phyloP scores from a whole-genome alignment of 1,140 invertebrate genomes.

The Globodera rostochiensis region DNA sequence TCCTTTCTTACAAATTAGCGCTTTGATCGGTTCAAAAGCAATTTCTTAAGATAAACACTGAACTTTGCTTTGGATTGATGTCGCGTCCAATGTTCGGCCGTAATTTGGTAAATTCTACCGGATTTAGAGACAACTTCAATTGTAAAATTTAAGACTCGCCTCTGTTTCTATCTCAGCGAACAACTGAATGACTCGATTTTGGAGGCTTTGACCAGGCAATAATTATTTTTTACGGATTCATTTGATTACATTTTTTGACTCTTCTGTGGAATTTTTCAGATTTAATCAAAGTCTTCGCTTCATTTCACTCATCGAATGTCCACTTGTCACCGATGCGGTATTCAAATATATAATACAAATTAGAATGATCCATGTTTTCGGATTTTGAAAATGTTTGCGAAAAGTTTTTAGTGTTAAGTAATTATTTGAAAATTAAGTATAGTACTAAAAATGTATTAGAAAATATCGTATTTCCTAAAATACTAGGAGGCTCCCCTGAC shows the following conservation, averaged over 20 bases:
- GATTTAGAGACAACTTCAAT: slow-evolving; percentile 19
- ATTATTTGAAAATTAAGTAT: too few relatives aligned
- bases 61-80: slow-evolving; percentile 41
- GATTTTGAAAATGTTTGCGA: too few relatives aligned
- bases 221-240: not conserved
- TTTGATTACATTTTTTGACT: not conserved
- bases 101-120: slow-evolving; percentile 18
- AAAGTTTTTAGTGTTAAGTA: too few relatives aligned
- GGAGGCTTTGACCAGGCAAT: slow-evolving; percentile 36
- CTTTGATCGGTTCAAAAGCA: slow-evolving; percentile 9
- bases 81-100: slow-evolving; percentile 41
- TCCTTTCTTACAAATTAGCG: slow-evolving; percentile 5
- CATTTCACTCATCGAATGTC: slow-evolving; percentile 59
- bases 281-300: slow-evolving; percentile 45
- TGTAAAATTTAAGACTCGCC: slow-evolving; percentile 26
- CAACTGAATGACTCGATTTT: slow-evolving; percentile 57
- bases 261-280: not conserved
- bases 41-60: slow-evolving; percentile 33
- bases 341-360: slow-evolving; percentile 26
- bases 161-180: slow-evolving; percentile 61
- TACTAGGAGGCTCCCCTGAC: too few relatives aligned
- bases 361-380: too few relatives aligned
- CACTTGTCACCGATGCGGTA: slow-evolving; percentile 55
- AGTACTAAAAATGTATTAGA: too few relatives aligned
- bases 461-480: too few relatives aligned